Evolutionary conservation across 2,113 vertebrate species (phyloP).

Genomic region (Noturus placidus): DNA sequence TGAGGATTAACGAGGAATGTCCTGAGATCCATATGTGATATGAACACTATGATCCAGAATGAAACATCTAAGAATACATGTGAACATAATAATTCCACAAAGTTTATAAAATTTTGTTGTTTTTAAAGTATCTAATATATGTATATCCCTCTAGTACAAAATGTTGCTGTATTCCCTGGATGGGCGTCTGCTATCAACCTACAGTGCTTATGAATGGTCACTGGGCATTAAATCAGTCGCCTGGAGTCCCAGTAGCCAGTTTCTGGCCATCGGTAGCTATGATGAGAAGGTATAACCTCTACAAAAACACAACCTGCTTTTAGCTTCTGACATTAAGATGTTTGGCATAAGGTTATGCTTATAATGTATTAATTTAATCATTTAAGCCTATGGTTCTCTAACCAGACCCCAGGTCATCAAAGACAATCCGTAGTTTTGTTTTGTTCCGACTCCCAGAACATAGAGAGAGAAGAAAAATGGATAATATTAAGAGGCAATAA

Average conservation of each 20-base stretch:
- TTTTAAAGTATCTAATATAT: neutral
- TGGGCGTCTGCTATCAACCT: conserved; percentile 82
- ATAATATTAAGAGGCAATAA: neutral
- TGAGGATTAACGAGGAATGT: neutral
- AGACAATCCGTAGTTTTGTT: neutral
- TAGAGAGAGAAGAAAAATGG: neutral
- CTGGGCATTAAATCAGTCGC: conserved; percentile 85
- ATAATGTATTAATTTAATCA: neutral
- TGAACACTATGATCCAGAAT: neutral
- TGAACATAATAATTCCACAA: neutral
- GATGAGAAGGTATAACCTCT: conserved; percentile 84
- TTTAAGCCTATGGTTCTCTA: neutral
- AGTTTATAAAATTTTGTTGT: neutral
- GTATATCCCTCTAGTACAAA: conserved; percentile 80
- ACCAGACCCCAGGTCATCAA: neutral
- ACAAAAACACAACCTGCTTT: neutral
- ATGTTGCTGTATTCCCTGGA: conserved; percentile 92
- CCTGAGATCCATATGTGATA: neutral
- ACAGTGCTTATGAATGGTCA: conserved; percentile 90
- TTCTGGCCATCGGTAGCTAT: conserved; percentile 92
- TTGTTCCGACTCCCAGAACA: neutral
- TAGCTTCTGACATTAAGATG: neutral
- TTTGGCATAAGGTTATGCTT: neutral
- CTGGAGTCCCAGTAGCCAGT: conserved; percentile 97
- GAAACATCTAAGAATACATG: neutral